phyloP scores from a whole-genome alignment of 2,888 invertebrate species.

The Ecliptopera silaceata region DNA sequence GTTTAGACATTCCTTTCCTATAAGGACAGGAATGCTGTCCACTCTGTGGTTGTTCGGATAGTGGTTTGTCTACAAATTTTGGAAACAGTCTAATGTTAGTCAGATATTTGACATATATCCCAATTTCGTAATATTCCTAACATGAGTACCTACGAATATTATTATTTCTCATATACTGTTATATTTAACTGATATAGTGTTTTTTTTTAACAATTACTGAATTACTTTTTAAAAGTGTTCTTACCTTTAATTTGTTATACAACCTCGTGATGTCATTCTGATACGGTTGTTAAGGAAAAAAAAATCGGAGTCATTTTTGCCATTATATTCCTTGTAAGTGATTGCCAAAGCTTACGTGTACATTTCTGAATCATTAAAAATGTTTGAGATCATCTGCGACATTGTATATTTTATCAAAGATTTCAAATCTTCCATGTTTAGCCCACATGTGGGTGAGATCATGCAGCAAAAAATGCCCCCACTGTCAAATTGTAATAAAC shows the following conservation, averaged over 20 bases:
- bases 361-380: background rate
- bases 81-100: background rate
- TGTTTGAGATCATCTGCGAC: slow-evolving; percentile 14
- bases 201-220: background rate
- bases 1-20: slow-evolving; percentile 1
- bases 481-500: slow-evolving; percentile 16
- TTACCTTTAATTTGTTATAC: background rate
- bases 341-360: slow-evolving; percentile 3
- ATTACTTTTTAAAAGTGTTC: background rate
- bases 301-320: slow-evolving; percentile 20
- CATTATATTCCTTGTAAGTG: slow-evolving; percentile 2
- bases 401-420: slow-evolving; percentile 36
- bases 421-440: slow-evolving; percentile 37
- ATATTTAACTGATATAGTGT: too few relatives aligned
- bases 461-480: slow-evolving; percentile 47
- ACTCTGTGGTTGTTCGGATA: background rate
- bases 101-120: too few relatives aligned
- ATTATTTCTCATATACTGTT: too few relatives aligned
- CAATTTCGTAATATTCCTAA: too few relatives aligned
- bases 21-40: slow-evolving; percentile 10
- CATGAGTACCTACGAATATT: too few relatives aligned
- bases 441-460: slow-evolving; percentile 59
- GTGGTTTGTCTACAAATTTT: background rate
- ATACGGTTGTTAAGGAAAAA: slow-evolving; percentile 15
- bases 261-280: slow-evolving; percentile 23